Percentiles rank a stretch among this genome's conserved stretches.
These are phyloP conservation scores for Xiphydria camelus DNA, from an alignment of 2,888 invertebrate species.

Conservation along the genomic window DNA sequence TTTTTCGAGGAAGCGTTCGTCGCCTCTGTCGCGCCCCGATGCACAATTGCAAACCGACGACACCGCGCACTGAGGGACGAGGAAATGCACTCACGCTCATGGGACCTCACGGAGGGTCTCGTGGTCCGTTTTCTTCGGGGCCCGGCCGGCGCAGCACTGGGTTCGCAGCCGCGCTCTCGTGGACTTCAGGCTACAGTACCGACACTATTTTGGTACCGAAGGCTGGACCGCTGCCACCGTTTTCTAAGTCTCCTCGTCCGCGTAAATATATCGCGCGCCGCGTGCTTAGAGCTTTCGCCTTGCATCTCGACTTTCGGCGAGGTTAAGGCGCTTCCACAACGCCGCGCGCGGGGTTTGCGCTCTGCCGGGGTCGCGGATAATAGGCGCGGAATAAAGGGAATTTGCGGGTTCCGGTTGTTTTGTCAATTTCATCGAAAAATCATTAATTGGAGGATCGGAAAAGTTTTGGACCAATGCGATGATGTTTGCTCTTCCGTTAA, in stretches of 20 bases:
- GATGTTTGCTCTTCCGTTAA: too few relatives aligned
- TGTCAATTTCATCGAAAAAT: too few relatives aligned
- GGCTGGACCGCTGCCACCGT: constrained; percentile 54
- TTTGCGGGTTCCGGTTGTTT: too few relatives aligned
- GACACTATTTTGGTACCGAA: constrained; percentile 33
- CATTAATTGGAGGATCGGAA: not conserved
- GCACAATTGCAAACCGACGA: too few relatives aligned
- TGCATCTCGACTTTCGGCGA: constrained; percentile 26
- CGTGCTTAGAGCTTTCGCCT: constrained; percentile 23
- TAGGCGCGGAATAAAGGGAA: too few relatives aligned
- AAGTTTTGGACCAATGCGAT: not conserved
- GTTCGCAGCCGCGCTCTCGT: constrained; percentile 26
- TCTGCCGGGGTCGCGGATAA: not conserved
- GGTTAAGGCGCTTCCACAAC: constrained; percentile 20
- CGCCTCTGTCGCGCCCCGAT: too few relatives aligned
- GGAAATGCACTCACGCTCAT: constrained; percentile 49
- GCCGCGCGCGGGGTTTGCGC: not conserved
- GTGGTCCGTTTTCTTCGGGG: constrained; percentile 21
- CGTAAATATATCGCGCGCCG: constrained; percentile 49
- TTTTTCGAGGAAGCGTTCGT: too few relatives aligned
- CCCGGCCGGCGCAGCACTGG: constrained; percentile 41
- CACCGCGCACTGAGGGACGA: too few relatives aligned
- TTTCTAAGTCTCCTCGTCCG: constrained; percentile 51
- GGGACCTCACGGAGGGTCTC: constrained; percentile 34
- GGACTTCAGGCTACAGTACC: constrained; percentile 23